Percentiles rank a stretch among this genome's conserved stretches.
These are phyloP conservation scores for Coccyzus lansbergi DNA, from an alignment of 2,797 vertebrate species.

Conservation along the genomic window DNA sequence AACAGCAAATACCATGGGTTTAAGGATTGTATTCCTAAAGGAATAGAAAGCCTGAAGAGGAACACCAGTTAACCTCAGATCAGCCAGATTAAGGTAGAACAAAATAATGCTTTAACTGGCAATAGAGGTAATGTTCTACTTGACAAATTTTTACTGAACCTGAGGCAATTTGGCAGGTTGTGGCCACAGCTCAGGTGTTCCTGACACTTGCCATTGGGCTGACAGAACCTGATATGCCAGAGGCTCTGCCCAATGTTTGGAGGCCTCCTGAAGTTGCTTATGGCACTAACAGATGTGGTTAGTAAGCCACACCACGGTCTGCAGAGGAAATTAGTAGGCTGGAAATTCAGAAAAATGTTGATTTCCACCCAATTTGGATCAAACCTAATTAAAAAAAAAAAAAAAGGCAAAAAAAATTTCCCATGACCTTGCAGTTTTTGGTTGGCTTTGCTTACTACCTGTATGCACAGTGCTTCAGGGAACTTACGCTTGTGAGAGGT, in stretches of 20 bases:
- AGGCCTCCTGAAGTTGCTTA: background rate
- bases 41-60: background rate
- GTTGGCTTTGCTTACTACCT: background rate
- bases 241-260: accelerated
- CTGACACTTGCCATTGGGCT: background rate
- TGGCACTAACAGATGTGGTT: background rate
- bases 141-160: background rate
- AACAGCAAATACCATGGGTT: background rate
- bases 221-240: accelerated
- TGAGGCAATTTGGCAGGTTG: background rate
- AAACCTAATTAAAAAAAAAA: background rate
- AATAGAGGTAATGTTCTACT: background rate
- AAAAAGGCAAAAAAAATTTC: background rate
- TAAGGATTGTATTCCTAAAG: background rate
- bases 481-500: background rate
- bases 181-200: accelerated
- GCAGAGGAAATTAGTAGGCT: background rate
- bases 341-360: background rate
- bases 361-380: background rate
- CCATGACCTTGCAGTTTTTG: background rate
- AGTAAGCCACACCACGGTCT: background rate
- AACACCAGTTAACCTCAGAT: background rate
- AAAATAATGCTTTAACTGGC: background rate
- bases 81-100: background rate
- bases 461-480: background rate